Evolutionary conservation across 2,113 vertebrate species (phyloP).

Genomic region (Thermophis baileyi): DNA sequence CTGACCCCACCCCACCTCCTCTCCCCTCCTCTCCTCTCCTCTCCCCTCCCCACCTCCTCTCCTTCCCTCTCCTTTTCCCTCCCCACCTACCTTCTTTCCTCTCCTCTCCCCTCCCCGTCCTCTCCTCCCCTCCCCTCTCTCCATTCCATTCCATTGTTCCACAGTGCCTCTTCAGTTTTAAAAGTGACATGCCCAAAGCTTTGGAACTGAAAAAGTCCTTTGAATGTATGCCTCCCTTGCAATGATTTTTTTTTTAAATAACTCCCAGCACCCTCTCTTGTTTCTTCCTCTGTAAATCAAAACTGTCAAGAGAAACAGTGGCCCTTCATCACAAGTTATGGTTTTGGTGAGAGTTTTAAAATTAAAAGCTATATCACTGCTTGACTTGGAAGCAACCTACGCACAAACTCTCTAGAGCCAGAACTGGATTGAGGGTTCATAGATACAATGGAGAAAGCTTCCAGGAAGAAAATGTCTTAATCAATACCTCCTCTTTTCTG

Average conservation of each 20-base stretch:
- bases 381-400: conserved; percentile 6
- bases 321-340: conserved; percentile 25
- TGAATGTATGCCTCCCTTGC: neutral
- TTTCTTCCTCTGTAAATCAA: neutral
- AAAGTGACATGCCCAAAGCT: conserved; percentile 1
- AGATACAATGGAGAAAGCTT: neutral
- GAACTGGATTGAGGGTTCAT: conserved; percentile 6
- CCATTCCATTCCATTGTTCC: neutral
- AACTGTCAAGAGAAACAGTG: neutral
- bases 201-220: conserved; percentile 1
- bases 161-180: neutral
- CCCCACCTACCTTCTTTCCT: no score
- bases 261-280: neutral
- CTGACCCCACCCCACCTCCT: no score
- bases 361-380: conserved; percentile 32
- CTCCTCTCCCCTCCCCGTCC: no score
- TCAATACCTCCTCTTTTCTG: conserved; percentile 8
- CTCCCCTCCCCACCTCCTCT: no score
- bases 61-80: no score
- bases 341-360: conserved; percentile 11
- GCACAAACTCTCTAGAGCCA: neutral
- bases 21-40: no score
- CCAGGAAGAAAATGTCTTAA: neutral
- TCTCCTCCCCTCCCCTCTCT: no score
- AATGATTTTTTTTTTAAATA: neutral